These are phyloP conservation scores for Paedocypris sp. DNA, from an alignment of 2,113 vertebrate genomes.

Conservation along the genomic window DNA sequence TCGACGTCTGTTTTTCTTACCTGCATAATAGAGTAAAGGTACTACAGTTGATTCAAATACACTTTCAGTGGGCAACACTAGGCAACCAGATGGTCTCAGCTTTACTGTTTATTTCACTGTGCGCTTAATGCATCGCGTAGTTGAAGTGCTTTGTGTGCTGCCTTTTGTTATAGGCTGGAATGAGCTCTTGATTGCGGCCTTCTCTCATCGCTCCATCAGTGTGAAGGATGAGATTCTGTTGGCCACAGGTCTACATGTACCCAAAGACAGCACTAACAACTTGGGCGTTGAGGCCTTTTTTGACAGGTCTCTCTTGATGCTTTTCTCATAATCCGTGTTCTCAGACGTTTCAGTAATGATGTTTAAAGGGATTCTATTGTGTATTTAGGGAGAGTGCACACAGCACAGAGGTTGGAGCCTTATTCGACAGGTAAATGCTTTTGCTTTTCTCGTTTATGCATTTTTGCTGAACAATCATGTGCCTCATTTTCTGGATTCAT, in stretches of 20 bases:
- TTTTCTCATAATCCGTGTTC: not conserved
- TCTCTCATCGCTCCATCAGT: constrained; percentile 83
- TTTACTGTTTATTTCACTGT: not conserved
- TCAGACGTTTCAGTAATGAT: not conserved
- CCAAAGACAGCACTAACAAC: constrained; percentile 71
- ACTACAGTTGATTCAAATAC: no score
- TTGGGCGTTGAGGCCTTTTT: constrained; percentile 82
- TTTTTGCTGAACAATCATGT: no score
- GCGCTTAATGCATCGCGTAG: not conserved
- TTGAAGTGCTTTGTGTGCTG: not conserved
- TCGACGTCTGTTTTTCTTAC: no score
- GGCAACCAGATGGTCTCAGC: no score
- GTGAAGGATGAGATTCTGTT: constrained; percentile 80
- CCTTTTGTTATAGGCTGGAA: constrained; percentile 70
- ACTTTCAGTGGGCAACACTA: no score
- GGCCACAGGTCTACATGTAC: constrained; percentile 76
- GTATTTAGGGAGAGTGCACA: constrained; percentile 72
- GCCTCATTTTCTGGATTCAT: not conserved
- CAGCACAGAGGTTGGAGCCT: constrained; percentile 91
- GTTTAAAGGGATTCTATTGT: constrained; percentile 1
- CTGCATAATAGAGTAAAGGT: no score
- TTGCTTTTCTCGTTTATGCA: not conserved
- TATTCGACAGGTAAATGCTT: constrained; percentile 83
- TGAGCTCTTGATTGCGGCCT: constrained; percentile 83
- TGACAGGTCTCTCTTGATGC: constrained; percentile 64